A percentile compares a stretch with the other conserved stretches of the same genome.
Conservation (phyloP, 2,888 invertebrate species). For the Ormyrus labotus region DNA sequence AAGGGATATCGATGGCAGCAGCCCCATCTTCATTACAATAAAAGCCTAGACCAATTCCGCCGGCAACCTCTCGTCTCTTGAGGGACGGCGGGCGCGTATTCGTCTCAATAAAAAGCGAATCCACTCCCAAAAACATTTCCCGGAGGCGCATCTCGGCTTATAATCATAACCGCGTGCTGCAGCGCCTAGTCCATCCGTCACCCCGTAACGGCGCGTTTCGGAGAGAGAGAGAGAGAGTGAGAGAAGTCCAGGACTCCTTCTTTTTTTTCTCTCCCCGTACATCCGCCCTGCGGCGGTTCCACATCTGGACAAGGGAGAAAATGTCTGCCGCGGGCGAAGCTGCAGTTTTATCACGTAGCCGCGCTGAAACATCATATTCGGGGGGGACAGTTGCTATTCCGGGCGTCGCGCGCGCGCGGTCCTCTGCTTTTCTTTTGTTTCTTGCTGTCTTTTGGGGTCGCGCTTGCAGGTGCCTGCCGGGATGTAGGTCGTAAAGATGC, state of each 20-base stretch:
- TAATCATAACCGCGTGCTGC: slow-evolving; percentile 18
- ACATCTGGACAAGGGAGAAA: slow-evolving; percentile 26
- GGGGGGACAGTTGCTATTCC: slow-evolving; percentile 31
- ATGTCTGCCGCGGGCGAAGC: slow-evolving; percentile 19
- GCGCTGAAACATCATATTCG: slow-evolving; percentile 46
- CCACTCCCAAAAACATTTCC: slow-evolving; percentile 22
- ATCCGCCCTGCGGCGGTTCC: background rate
- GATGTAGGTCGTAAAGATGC: too few species aligned
- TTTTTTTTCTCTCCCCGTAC: background rate
- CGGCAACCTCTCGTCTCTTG: too few species aligned
- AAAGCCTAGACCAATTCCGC: background rate
- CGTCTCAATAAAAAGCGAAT: slow-evolving; percentile 33
- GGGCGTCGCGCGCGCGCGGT: background rate
- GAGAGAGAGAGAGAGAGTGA: background rate
- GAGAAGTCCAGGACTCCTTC: slow-evolving; percentile 40
- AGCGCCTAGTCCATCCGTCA: slow-evolving; percentile 6
- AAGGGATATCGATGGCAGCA: too few species aligned
- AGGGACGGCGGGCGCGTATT: too few species aligned
- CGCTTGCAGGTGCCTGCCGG: too few species aligned
- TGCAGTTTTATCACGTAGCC: slow-evolving; percentile 46
- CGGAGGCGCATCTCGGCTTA: background rate
- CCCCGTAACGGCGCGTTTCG: slow-evolving; percentile 12
- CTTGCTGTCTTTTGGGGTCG: background rate
- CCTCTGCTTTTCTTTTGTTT: background rate
- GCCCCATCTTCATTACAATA: background rate